Evolutionary conservation across 2,113 vertebrate species (phyloP).

Genomic region (Vicugna pacos): DNA sequence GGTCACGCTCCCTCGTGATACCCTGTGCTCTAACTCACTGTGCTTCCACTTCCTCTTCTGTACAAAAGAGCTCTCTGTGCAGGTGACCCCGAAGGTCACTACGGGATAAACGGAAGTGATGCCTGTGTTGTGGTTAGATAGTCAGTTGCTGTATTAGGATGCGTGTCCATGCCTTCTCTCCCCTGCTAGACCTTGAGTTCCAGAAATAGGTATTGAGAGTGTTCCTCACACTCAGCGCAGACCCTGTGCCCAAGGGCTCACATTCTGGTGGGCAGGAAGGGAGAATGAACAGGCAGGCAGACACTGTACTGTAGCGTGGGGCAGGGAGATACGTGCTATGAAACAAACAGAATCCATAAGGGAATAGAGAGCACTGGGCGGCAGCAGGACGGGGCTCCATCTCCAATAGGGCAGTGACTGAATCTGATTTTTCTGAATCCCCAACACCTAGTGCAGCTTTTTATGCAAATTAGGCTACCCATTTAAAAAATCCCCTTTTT

Average conservation of each 20-base stretch:
- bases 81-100: not conserved
- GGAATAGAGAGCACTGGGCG: not conserved
- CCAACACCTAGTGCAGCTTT: not conserved
- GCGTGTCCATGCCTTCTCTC: accelerated
- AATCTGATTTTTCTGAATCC: not conserved
- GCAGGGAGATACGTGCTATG: accelerated
- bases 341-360: not conserved
- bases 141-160: accelerated
- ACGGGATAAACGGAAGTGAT: accelerated
- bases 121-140: accelerated
- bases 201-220: not conserved
- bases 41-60: not conserved
- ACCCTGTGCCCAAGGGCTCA: not conserved
- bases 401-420: not conserved
- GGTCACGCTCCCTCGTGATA: accelerated
- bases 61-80: not conserved
- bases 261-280: not conserved
- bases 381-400: not conserved
- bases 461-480: constrained; percentile 48
- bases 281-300: not conserved
- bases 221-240: accelerated
- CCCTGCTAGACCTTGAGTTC: not conserved
- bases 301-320: accelerated
- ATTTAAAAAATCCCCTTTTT: not conserved
- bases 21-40: not conserved